These are phyloP conservation scores for Phyllotreta striolata DNA, from an alignment of 2,888 invertebrate species.

Conservation along the genomic window DNA sequence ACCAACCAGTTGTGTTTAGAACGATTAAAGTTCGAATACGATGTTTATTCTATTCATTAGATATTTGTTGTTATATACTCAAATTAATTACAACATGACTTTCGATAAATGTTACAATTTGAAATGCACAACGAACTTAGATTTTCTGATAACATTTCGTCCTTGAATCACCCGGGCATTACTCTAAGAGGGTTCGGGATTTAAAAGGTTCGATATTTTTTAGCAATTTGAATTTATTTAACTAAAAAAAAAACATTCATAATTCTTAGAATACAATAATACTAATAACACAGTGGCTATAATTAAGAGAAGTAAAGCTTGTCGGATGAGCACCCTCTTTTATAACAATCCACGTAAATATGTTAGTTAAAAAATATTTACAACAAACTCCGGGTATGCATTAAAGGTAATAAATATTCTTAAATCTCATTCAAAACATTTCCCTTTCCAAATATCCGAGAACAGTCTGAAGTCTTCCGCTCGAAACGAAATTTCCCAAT, in stretches of 20 bases:
- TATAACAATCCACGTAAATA: conserved; percentile 16
- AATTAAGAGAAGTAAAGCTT: conserved; percentile 6
- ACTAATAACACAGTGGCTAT: conserved; percentile 13
- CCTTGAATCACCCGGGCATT: too few relatives aligned
- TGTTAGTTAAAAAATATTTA: conserved; percentile 17
- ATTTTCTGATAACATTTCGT: too few relatives aligned
- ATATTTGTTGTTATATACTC: too few relatives aligned
- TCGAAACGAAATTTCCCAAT: neutral
- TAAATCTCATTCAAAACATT: conserved; percentile 1
- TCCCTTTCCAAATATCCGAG: conserved; percentile 7
- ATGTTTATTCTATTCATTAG: too few relatives aligned
- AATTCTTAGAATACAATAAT: conserved; percentile 14
- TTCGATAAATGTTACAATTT: too few relatives aligned
- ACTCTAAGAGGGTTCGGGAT: too few relatives aligned
- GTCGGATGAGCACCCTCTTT: neutral
- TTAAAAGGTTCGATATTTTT: too few relatives aligned
- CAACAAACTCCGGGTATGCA: conserved; percentile 1
- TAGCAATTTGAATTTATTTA: neutral
- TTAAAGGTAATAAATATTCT: conserved; percentile 3
- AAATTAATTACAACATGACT: too few relatives aligned
- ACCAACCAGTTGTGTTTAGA: too few relatives aligned
- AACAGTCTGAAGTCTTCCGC: too few relatives aligned
- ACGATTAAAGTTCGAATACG: too few relatives aligned
- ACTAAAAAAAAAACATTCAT: conserved; percentile 5
- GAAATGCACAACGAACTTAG: too few relatives aligned